A percentile compares a stretch with the other conserved stretches of the same genome.
Conservation (phyloP, 2,113 vertebrate species). For the Penelope pileata region DNA sequence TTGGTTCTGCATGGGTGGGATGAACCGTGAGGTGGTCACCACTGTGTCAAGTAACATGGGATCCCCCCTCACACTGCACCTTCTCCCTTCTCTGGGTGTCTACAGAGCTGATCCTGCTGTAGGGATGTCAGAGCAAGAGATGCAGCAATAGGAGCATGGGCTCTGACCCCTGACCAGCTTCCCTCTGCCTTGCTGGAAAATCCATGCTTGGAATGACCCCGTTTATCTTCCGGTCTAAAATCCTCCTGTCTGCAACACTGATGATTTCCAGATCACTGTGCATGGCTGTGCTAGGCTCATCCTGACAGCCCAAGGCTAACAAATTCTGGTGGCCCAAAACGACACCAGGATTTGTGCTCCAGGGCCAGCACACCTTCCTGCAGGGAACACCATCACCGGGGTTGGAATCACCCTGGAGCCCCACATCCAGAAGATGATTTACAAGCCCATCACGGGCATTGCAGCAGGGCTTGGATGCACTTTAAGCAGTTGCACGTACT, state of each 20-base stretch:
- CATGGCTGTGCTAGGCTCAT: background rate
- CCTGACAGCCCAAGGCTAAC: background rate
- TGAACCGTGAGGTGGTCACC: accelerated
- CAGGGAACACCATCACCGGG: background rate
- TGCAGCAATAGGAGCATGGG: accelerated
- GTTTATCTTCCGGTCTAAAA: background rate
- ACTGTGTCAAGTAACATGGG: too few relatives aligned
- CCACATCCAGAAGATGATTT: background rate
- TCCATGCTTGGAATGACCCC: background rate
- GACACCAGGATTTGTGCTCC: background rate
- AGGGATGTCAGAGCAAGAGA: background rate
- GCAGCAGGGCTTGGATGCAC: background rate
- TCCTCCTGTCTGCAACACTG: too few relatives aligned
- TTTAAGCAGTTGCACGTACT: constrained; percentile 24
- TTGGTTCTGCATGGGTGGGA: background rate
- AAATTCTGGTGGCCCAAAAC: background rate
- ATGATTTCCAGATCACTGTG: background rate
- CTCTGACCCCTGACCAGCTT: background rate
- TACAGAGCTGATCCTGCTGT: background rate
- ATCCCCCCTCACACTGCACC: background rate
- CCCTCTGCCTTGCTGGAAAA: background rate
- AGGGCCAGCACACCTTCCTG: background rate
- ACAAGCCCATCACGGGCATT: background rate
- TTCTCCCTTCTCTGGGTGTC: background rate
- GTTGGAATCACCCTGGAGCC: background rate